A percentile compares a stretch with the other conserved stretches of the same genome.
These are phyloP conservation scores for Capreolus pygargus DNA, from an alignment of 2,113 vertebrate species.

Conservation along the genomic window DNA sequence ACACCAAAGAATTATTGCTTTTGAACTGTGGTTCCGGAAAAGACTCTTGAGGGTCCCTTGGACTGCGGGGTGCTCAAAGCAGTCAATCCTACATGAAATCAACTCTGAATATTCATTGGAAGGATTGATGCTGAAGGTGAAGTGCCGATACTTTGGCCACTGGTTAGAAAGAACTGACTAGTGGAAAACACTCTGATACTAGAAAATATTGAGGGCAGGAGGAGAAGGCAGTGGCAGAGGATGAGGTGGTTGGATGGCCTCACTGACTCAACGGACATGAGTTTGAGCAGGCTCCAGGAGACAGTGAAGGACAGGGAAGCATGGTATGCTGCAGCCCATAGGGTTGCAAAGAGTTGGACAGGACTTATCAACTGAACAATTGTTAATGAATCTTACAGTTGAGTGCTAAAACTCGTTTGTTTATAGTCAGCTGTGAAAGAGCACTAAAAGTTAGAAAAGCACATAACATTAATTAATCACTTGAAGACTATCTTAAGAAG, in stretches of 20 bases:
- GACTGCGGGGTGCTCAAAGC: background rate
- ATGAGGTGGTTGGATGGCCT: background rate
- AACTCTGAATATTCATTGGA: background rate
- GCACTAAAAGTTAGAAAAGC: background rate
- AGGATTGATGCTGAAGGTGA: background rate
- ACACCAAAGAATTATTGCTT: background rate
- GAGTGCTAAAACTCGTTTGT: background rate
- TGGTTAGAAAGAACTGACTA: background rate
- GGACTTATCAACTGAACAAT: background rate
- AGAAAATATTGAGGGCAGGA: background rate
- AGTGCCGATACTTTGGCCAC: background rate
- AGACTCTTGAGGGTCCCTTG: background rate
- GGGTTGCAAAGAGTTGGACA: background rate
- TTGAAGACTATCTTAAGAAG: conserved; percentile 36
- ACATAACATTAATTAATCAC: conserved; percentile 25
- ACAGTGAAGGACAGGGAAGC: background rate
- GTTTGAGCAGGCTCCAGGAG: background rate
- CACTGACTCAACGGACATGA: background rate
- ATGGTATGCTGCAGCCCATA: background rate
- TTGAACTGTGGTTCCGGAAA: background rate
- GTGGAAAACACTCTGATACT: background rate
- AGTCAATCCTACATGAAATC: background rate
- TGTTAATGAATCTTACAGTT: background rate
- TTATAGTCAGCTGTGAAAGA: background rate
- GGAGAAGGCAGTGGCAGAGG: background rate